Evolutionary conservation across 1,140 invertebrate genomes (phyloP).

Genomic region (Amphibalanus amphitrite): DNA sequence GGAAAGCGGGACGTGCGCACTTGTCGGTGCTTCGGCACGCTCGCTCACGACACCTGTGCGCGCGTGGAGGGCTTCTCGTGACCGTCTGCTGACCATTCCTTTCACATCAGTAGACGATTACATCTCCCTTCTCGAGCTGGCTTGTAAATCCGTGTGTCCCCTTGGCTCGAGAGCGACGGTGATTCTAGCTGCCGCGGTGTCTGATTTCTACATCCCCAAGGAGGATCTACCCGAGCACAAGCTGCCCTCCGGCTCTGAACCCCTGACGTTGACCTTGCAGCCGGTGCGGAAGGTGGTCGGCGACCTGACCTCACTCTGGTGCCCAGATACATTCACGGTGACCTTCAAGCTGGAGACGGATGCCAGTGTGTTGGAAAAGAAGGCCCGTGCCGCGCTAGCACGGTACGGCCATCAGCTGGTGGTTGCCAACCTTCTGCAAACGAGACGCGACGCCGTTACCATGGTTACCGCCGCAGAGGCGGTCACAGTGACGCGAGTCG

Average conservation of each 20-base stretch:
- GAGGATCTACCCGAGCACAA: constrained; percentile 89
- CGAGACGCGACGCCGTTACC: constrained; percentile 58
- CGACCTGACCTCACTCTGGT: constrained; percentile 77
- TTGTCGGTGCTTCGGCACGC: too few relatives aligned
- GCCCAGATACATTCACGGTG: constrained; percentile 79
- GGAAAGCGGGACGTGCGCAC: too few relatives aligned
- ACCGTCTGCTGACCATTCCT: too few relatives aligned
- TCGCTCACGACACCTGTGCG: too few relatives aligned
- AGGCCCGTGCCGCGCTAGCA: constrained; percentile 66
- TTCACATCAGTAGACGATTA: too few relatives aligned
- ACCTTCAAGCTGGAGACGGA: constrained; percentile 99
- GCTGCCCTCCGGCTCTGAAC: constrained; percentile 65
- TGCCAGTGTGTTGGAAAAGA: constrained; percentile 59
- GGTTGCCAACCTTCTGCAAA: constrained; percentile 79
- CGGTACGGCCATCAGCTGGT: constrained; percentile 94
- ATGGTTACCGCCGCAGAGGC: constrained; percentile 47
- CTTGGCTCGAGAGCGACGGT: constrained; percentile 39
- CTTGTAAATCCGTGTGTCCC: too few relatives aligned
- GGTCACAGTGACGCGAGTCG: constrained; percentile 44
- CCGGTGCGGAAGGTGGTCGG: constrained; percentile 90
- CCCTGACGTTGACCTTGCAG: constrained; percentile 66
- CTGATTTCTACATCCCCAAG: constrained; percentile 93
- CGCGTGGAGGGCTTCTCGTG: too few relatives aligned
- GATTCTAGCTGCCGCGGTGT: constrained; percentile 93
- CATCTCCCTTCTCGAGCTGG: too few relatives aligned